Evolutionary conservation across 1,140 invertebrate genomes (phyloP).

Genomic region (Zaprionus lachaisei): DNA sequence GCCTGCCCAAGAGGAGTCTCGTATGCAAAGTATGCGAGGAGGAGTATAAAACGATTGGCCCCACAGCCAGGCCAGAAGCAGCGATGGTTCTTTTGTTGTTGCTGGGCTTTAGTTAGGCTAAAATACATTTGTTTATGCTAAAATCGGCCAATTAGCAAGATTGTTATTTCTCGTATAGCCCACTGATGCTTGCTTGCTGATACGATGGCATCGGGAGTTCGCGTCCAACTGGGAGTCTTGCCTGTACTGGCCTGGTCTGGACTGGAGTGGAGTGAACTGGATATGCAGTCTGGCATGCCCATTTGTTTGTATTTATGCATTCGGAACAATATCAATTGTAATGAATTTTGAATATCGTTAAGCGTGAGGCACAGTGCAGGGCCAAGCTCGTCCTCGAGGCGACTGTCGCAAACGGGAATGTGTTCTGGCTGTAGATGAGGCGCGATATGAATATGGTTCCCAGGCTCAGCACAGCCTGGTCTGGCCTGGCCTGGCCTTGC

Average conservation of each 20-base stretch:
- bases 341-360: constrained; percentile 84
- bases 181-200: constrained; percentile 71
- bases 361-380: constrained; percentile 53
- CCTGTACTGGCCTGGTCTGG: not conserved
- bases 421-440: constrained; percentile 71
- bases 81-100: constrained; percentile 7
- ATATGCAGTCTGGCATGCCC: constrained; percentile 57
- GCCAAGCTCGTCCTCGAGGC: constrained; percentile 18
- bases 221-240: not conserved
- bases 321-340: constrained; percentile 84
- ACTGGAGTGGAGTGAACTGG: not conserved
- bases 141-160: constrained; percentile 84
- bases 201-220: constrained; percentile 34
- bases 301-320: constrained; percentile 84
- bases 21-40: constrained; percentile 67
- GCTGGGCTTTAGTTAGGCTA: constrained; percentile 73
- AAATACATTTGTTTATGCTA: constrained; percentile 85
- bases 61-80: constrained; percentile 15
- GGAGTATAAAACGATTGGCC: constrained; percentile 66
- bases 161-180: constrained; percentile 84
- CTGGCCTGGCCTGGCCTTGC: not conserved
- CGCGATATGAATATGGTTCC: constrained; percentile 83
- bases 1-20: constrained; percentile 1
- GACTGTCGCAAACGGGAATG: constrained; percentile 80
- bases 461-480: constrained; percentile 44